Conservation (phyloP, 1,140 invertebrate genomes). For the Nomia melanderi region DNA sequence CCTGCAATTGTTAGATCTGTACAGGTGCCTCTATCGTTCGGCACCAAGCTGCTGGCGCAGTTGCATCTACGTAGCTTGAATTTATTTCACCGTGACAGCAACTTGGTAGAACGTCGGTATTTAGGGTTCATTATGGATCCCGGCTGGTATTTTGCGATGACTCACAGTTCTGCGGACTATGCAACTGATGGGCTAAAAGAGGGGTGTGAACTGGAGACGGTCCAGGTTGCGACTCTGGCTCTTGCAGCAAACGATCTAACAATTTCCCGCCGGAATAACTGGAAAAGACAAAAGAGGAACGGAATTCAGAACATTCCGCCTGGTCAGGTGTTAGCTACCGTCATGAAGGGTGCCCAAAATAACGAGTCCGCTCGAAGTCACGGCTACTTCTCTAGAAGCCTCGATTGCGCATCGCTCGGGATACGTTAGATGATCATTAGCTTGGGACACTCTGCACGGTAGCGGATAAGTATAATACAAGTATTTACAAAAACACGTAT, state of each 20-base stretch:
- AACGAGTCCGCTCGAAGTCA: background rate
- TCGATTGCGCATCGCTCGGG: background rate
- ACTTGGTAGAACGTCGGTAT: constrained; percentile 55
- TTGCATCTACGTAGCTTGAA: constrained; percentile 66
- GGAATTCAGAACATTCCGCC: background rate
- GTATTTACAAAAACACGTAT: constrained; percentile 47
- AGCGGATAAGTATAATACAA: background rate
- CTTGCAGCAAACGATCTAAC: constrained; percentile 54
- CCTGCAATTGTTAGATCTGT: constrained; percentile 68
- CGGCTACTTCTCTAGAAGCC: background rate
- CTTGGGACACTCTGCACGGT: background rate
- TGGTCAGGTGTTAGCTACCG: background rate
- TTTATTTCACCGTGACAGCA: constrained; percentile 66
- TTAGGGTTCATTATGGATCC: constrained; percentile 78
- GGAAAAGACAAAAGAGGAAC: constrained; percentile 37
- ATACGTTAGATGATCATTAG: constrained; percentile 4
- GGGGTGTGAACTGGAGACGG: constrained; percentile 65
- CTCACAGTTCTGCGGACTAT: constrained; percentile 71
- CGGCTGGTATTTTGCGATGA: constrained; percentile 74
- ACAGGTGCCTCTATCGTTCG: constrained; percentile 67
- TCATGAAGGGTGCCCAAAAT: background rate
- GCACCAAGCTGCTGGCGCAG: constrained; percentile 65
- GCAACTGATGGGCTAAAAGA: constrained; percentile 62
- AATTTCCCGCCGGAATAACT: constrained; percentile 60
- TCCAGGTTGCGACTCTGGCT: constrained; percentile 66